phyloP scores from a whole-genome alignment of 2,888 invertebrate species.

The Microplitis deprimator region DNA sequence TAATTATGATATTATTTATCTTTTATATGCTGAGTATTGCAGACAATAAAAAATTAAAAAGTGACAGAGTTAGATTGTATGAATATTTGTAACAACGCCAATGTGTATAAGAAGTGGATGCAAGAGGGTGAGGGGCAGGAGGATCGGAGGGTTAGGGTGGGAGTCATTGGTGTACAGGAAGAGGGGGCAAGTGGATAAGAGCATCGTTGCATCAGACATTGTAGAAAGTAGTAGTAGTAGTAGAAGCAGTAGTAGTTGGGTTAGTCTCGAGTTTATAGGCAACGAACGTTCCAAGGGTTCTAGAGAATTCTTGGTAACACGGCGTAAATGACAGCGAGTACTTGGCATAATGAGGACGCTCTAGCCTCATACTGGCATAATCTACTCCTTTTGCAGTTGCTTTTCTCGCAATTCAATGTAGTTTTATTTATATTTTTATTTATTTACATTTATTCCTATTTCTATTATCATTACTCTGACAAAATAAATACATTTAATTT shows the following conservation, averaged over 20 bases:
- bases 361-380: constrained; percentile 50
- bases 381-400: constrained; percentile 44
- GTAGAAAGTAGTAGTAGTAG: constrained; percentile 35
- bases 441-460: not conserved
- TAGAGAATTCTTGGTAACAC: constrained; percentile 60
- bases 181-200: constrained; percentile 22
- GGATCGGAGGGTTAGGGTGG: constrained; percentile 14
- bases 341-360: constrained; percentile 59
- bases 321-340: constrained; percentile 60
- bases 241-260: constrained; percentile 40
- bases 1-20: not conserved
- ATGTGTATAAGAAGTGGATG: constrained; percentile 31
- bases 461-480: not conserved
- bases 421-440: constrained; percentile 21
- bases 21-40: not conserved
- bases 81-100: constrained; percentile 33
- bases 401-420: constrained; percentile 17
- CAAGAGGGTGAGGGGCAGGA: constrained; percentile 4
- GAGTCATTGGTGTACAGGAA: too few species aligned
- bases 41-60: constrained; percentile 6
- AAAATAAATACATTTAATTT: constrained; percentile 12
- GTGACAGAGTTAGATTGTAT: constrained; percentile 28
- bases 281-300: constrained; percentile 52
- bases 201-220: constrained; percentile 30
- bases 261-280: constrained; percentile 50